These are phyloP conservation scores for Colletes collaris DNA, from an alignment of 2,888 invertebrate species.

Conservation along the genomic window DNA sequence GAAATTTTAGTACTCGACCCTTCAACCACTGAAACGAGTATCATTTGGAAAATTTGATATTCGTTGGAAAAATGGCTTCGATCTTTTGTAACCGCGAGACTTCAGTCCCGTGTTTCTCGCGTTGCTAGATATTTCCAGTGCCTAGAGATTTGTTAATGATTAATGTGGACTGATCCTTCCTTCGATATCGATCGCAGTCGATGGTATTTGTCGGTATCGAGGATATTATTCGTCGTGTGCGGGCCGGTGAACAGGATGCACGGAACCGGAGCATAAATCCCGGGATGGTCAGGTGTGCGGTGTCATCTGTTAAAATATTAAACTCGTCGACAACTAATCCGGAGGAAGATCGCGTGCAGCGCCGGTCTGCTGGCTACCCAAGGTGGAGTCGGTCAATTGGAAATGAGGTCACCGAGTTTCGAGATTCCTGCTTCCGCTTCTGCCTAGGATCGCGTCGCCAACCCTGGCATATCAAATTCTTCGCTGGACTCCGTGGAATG, in stretches of 20 bases:
- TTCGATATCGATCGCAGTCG: too few species aligned
- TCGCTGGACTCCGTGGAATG: conserved; percentile 50
- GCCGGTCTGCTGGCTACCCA: neutral
- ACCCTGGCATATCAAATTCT: conserved; percentile 53
- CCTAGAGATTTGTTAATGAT: too few species aligned
- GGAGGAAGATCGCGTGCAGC: conserved; percentile 56
- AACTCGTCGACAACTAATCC: conserved; percentile 61
- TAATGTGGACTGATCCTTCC: too few species aligned
- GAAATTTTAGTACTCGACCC: too few species aligned
- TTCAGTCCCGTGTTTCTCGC: too few species aligned
- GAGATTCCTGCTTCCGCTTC: conserved; percentile 21
- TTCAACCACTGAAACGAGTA: too few species aligned
- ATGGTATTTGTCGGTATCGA: too few species aligned
- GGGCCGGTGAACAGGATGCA: conserved; percentile 24
- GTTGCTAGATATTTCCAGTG: too few species aligned
- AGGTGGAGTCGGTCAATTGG: conserved; percentile 65
- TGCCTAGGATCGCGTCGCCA: conserved; percentile 31
- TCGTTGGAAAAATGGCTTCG: too few species aligned
- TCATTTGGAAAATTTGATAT: too few species aligned
- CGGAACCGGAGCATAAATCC: neutral
- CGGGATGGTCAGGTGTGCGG: neutral
- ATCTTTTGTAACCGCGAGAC: too few species aligned
- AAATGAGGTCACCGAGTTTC: conserved; percentile 72
- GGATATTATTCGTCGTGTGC: neutral
- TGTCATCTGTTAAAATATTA: conserved; percentile 52